Percentiles rank a stretch among this genome's conserved stretches.
Evolutionary conservation across 2,888 invertebrate species (phyloP).

Genomic region (Malthinus seriepunctatus): DNA sequence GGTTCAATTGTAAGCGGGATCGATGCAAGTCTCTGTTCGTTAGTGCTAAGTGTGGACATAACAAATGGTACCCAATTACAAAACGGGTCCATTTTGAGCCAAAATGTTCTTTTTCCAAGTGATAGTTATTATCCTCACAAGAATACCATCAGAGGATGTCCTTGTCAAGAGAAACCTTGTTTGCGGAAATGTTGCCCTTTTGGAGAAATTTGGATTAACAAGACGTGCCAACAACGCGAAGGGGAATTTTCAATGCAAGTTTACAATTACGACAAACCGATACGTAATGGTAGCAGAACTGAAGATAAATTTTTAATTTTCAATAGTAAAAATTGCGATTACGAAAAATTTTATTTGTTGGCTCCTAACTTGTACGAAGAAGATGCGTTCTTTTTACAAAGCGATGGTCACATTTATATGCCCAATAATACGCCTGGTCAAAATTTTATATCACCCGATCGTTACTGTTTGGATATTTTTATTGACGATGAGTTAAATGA

Average conservation of each 20-base stretch:
- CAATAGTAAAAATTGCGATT: slow-evolving; percentile 2
- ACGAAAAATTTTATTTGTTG: background rate
- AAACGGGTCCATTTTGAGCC: slow-evolving; percentile 15
- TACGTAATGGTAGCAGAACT: background rate
- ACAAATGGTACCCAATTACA: slow-evolving; percentile 16
- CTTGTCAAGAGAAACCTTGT: slow-evolving; percentile 9
- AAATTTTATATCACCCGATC: background rate
- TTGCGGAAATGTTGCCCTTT: slow-evolving; percentile 16
- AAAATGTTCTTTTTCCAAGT: slow-evolving; percentile 16
- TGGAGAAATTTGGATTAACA: slow-evolving; percentile 1
- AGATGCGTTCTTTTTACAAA: slow-evolving; percentile 5
- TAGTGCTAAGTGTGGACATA: slow-evolving; percentile 21
- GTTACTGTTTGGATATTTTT: slow-evolving; percentile 8
- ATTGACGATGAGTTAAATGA: background rate
- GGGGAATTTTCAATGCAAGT: background rate
- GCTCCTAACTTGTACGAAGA: background rate
- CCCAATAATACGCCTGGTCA: background rate
- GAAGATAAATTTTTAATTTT: slow-evolving; percentile 19
- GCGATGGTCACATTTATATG: slow-evolving; percentile 1
- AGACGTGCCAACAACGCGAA: background rate
- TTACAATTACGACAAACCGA: background rate
- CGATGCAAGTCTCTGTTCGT: background rate
- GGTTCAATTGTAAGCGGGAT: background rate
- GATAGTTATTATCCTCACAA: background rate
- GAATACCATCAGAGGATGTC: slow-evolving; percentile 2